Base-by-base conservation (phyloP, 1,140 invertebrate genomes). In the Orchesella cincta region DNA sequence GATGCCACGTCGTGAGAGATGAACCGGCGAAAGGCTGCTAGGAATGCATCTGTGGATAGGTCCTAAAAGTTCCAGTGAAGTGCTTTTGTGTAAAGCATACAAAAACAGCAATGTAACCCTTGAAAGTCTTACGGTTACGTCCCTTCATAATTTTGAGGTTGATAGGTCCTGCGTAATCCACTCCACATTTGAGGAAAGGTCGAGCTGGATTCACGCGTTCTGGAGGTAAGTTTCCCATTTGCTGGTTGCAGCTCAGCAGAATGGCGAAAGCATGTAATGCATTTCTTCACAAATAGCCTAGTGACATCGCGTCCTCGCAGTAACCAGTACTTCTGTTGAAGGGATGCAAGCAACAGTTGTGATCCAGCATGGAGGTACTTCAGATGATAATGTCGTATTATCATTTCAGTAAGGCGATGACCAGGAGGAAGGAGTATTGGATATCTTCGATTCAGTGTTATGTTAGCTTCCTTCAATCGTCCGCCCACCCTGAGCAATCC, bases 91-190 rank as follows among this genome's bases (percentile, higher is more conserved):
- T 16, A 36, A 85, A 76, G 81, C 83, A 84, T 5, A 75, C 74
- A 72, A 84, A 85, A 29, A 84, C 75, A n/a, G 78, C 81, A 18
- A 84, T 64, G 70, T 83, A 84, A 83, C 75, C 76, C 76, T 84
- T 83, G 18, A 64, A 34, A 73, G 80, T 64, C 20, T 54, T 64
- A 0, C 54, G 29, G 0, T 78, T 77, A 23, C 54, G 54, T 26
- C 12, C 54, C n/a, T 64, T 70, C 54, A 57, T 57, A 23, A 23
- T 12, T 8, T 0, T 84, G 16, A 75, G 20, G 16, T 23, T 1
- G 29, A 85, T 78, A 26, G 83, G 84, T 12, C 85, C 84, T 1
- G 81, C 82, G 78, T 82, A 85, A 77, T 85, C 84, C 3, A 85
- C 76, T 14, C 81, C 54, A 8, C 3, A 8, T 23, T 57, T 57